Evolutionary conservation across 2,113 vertebrate genomes (phyloP), one percentile per base, ranked within the genome.

Genomic region (Odontesthes bonariensis): DNA sequence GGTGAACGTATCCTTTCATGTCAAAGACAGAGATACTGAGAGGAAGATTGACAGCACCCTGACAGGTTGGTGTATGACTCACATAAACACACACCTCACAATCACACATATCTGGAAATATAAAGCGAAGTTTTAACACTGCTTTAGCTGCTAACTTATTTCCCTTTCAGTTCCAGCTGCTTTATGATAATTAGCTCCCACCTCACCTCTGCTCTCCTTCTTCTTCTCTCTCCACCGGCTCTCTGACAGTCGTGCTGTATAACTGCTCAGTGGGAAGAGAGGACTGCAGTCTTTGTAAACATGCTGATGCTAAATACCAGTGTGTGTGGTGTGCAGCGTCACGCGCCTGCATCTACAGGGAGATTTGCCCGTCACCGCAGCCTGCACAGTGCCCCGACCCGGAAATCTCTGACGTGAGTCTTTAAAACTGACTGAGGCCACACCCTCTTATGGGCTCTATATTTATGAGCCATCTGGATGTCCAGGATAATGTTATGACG

Each of bases 211-310:
- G 27, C 31, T 13, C 35, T 38, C 10, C 35, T 38, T 38, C 35
- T 38, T 57, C 8, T 22, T 51, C 40, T 47, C 19, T 49, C 10
- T 11, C 46, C 46, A n/a, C 20, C 6, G 6, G 27, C 35, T 40
- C 42, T 73, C 56, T 68, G 0, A 3, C 93, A 99, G 98, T 99
- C 49, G 94, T 94, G 32, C 92, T 99, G 62, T 98, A 99, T 85
- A 98, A 96, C 92, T 99, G 98, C 88, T 97, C 96, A 0, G 96
- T 96, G 2, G 95, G 95, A 52, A 93, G 97, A 61, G 95, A 93
- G 0, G 98, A 99, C 94, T 99, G 98, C 89, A 99, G 97, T 69
- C 88, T 99, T 54, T 99, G 97, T 81, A 95, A 95, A 16, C 96
- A 96, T 0, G 95, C 97, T 0, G 82, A 88, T 10, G 20, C 52